Percentiles rank a stretch among this genome's conserved stretches.
Conservation (phyloP, 1,140 invertebrate species). For the Drosophila simulans region DNA sequence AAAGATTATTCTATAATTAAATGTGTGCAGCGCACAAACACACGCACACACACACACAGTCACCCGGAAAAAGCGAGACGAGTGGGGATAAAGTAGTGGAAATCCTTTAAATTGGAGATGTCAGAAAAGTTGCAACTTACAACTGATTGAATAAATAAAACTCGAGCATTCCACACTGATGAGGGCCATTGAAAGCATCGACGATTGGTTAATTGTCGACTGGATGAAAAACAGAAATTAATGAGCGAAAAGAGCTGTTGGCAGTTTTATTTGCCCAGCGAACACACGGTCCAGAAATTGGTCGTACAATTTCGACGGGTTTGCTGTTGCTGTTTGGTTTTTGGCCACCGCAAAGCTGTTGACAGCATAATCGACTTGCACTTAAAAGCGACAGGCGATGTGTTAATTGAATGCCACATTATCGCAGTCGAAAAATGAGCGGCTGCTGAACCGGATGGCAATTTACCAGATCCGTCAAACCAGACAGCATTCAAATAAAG, state of each 20-base stretch:
- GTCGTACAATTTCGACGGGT: not conserved
- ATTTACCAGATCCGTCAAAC: constrained; percentile 1
- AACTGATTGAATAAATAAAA: constrained; percentile 38
- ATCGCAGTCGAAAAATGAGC: constrained; percentile 17
- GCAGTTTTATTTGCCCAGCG: not conserved
- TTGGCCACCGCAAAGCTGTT: constrained; percentile 51
- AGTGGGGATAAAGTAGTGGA: not conserved
- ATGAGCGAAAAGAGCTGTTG: constrained; percentile 47
- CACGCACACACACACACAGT: not conserved
- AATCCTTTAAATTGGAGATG: constrained; percentile 24
- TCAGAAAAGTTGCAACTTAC: constrained; percentile 8
- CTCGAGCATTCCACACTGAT: constrained; percentile 6
- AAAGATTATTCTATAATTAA: constrained; percentile 75
- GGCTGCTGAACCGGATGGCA: constrained; percentile 13
- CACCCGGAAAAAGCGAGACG: not conserved
- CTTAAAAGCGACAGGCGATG: constrained; percentile 52
- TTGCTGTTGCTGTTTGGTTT: constrained; percentile 15
- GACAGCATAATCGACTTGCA: constrained; percentile 72
- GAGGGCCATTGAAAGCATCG: constrained; percentile 15
- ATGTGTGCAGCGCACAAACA: constrained; percentile 26
- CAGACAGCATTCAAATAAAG: not conserved
- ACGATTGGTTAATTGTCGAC: constrained; percentile 37
- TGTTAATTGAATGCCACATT: constrained; percentile 64
- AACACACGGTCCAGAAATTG: constrained; percentile 4
- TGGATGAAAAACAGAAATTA: constrained; percentile 56